A percentile compares a stretch with the other conserved stretches of the same genome.
Conservation (phyloP, 1,140 invertebrate species). For the Medauroidea extradentata region DNA sequence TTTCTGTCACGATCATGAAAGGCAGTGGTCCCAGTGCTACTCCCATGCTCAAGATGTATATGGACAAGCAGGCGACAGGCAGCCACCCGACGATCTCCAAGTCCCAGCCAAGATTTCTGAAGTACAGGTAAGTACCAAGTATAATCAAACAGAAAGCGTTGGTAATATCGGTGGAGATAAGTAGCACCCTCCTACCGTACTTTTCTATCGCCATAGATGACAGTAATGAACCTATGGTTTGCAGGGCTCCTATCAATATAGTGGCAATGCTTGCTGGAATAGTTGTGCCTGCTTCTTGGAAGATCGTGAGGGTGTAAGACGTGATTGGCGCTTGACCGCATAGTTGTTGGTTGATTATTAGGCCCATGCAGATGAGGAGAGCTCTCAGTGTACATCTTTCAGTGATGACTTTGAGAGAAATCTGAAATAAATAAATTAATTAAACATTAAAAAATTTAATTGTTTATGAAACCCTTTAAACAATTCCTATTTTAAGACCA, state of each 20-base stretch:
- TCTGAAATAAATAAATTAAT: too few species aligned
- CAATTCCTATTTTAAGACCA: too few species aligned
- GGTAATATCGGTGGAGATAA: slow-evolving; percentile 48
- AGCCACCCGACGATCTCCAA: slow-evolving; percentile 43
- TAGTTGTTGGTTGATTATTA: slow-evolving; percentile 42
- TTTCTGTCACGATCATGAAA: slow-evolving; percentile 57
- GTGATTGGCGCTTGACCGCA: slow-evolving; percentile 43
- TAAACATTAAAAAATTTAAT: too few species aligned
- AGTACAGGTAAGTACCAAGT: slow-evolving; percentile 44
- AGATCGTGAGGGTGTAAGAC: slow-evolving; percentile 54
- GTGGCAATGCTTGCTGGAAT: slow-evolving; percentile 44
- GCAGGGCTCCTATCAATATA: slow-evolving; percentile 48
- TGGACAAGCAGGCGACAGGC: slow-evolving; percentile 47
- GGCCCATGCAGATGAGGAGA: slow-evolving; percentile 45
- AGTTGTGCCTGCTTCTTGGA: slow-evolving; percentile 45
- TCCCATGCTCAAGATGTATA: slow-evolving; percentile 52
- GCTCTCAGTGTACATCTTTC: slow-evolving; percentile 46
- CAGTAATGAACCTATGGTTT: slow-evolving; percentile 45
- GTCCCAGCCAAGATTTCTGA: slow-evolving; percentile 34
- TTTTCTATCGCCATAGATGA: slow-evolving; percentile 54
- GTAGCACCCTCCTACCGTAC: slow-evolving; percentile 51
- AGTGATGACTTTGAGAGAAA: slow-evolving; percentile 30
- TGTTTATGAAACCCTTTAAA: too few species aligned
- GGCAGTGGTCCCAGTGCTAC: slow-evolving; percentile 50
- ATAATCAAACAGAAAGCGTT: slow-evolving; percentile 43